phyloP scores from a whole-genome alignment of 2,797 vertebrate species.

The Esox masquinongy region DNA sequence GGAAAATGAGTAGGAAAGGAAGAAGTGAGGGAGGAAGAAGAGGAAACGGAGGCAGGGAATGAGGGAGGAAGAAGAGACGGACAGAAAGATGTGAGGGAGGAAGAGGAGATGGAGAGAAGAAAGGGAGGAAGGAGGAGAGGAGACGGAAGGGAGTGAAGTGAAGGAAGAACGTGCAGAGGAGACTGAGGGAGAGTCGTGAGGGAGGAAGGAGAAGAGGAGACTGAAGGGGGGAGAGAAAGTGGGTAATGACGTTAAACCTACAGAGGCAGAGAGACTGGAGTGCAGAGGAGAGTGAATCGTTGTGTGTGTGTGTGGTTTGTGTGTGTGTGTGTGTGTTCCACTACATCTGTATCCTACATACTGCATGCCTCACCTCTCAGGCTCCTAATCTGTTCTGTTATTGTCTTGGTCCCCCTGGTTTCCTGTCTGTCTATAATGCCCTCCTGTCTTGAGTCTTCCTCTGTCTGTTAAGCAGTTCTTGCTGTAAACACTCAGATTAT shows the following conservation, averaged over 20 bases:
- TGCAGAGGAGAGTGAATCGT: conserved; percentile 28
- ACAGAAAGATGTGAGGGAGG: conserved; percentile 3
- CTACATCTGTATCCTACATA: conserved; percentile 42
- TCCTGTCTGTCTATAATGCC: neutral
- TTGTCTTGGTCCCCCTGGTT: conserved; percentile 17
- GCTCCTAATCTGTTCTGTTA: conserved; percentile 26
- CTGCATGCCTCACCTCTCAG: conserved; percentile 35
- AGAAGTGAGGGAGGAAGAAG: conserved; percentile 8
- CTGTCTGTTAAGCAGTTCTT: neutral
- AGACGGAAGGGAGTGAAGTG: conserved; percentile 12
- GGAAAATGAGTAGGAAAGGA: too few species aligned
- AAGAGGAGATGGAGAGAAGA: too few species aligned
- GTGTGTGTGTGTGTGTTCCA: neutral
- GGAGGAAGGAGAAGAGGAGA: conserved; percentile 20
- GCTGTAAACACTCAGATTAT: neutral
- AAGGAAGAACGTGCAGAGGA: conserved; percentile 26
- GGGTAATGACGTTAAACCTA: conserved; percentile 68
- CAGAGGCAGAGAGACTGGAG: conserved; percentile 37
- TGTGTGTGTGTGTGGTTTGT: conserved; percentile 9
- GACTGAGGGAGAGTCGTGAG: conserved; percentile 16
- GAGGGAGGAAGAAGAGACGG: too few species aligned
- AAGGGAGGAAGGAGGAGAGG: conserved; percentile 18
- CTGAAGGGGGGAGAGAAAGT: conserved; percentile 77
- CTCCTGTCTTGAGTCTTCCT: neutral
- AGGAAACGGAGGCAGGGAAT: conserved; percentile 20